A percentile compares a stretch with the other conserved stretches of the same genome.
These are phyloP conservation scores for Paelopatides confundens DNA, from an alignment of 53 echinoderm and acorn worm species.

Conservation along the genomic window DNA sequence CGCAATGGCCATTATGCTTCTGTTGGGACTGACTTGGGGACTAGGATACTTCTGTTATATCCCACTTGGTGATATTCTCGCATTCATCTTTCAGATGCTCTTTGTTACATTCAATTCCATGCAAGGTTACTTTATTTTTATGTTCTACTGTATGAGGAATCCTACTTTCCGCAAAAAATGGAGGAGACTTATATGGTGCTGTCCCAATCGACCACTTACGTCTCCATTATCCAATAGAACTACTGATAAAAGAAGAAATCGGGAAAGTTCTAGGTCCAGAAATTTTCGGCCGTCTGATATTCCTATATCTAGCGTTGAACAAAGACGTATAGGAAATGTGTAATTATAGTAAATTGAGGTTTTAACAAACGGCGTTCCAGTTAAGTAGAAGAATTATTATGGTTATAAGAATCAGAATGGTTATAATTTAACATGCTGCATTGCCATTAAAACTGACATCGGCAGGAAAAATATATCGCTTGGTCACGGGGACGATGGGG, in stretches of 20 bases:
- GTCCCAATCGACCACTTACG: neutral
- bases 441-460: no score
- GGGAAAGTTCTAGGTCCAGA: no score
- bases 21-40: slow-evolving; percentile 87
- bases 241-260: neutral
- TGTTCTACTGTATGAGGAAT: slow-evolving; percentile 86
- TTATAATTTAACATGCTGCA: no score
- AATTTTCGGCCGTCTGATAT: neutral
- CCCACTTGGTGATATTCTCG: slow-evolving; percentile 12
- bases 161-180: slow-evolving; percentile 68
- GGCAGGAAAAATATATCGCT: no score
- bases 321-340: no score
- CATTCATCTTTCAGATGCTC: slow-evolving; percentile 70
- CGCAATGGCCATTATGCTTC: no score
- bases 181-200: slow-evolving; percentile 24
- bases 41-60: slow-evolving; percentile 79
- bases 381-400: no score
- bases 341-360: no score
- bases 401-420: no score
- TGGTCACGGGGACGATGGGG: no score
- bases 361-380: no score
- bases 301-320: neutral
- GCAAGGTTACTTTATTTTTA: slow-evolving; percentile 88
- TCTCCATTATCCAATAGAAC: neutral
- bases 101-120: slow-evolving; percentile 82